Evolutionary conservation across 1,140 invertebrate species (phyloP), one percentile per base, ranked within the genome.

Genomic region (Homalodisca vitripennis): DNA sequence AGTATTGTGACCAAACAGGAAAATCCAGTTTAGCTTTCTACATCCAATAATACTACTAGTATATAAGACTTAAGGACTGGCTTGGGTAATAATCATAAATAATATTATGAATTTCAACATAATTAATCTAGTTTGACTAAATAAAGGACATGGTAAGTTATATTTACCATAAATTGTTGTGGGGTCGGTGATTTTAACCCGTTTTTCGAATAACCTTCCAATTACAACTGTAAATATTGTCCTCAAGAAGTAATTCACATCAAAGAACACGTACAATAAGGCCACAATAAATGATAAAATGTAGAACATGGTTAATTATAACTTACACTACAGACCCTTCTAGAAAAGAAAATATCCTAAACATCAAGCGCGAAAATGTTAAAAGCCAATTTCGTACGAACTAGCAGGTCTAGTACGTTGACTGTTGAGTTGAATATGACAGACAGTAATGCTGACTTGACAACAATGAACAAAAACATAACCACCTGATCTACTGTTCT

Each of bases 191-290:
- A 90, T 77, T 71, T 88, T 88, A 68, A 82, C 83, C 74, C 85
- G 89, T 74, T 87, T 86, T 76, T 88, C 82, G 63, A 90, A 88
- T 3, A 90, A 73, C 72, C 85, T 82, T 0, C 88, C 87, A 73
- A 83, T 82, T 14, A 78, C 80, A 2, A 92, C 82, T 0, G 87
- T 89, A 55, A 87, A 84, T 2, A 82, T 77, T 46, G 88, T 82
- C 68, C 90, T 83, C 29, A 92, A 73, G 72, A 91, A 92, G 74
- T 92, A 92, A 78, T 92, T 89, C 0, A 92, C 87, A 79, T 93
- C 90, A 77, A 88, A 89, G 34, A 89, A 66, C 1, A 66, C 24
- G 74, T 91, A 92, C 12, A 89, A 78, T n/a, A 91, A 78, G 6
- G 85, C 79, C 53, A 86, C 73, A n/a, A 83, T 14, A 53, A 6